These are phyloP conservation scores for Nesidiocoris tenuis DNA, from an alignment of 2,888 invertebrate species.

Conservation along the genomic window DNA sequence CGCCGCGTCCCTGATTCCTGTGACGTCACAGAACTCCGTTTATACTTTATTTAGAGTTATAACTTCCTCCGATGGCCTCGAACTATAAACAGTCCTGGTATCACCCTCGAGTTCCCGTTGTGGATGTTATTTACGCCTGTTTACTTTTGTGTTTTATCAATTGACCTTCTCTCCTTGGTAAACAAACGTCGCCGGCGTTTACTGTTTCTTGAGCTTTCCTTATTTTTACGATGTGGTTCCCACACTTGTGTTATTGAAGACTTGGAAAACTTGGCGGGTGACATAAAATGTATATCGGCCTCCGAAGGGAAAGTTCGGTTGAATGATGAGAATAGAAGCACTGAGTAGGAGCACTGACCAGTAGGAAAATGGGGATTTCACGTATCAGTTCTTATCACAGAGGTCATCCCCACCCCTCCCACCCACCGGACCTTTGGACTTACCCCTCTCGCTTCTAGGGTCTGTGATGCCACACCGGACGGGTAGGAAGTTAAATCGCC, in stretches of 20 bases:
- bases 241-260: not conserved
- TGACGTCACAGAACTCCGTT: conserved; percentile 18
- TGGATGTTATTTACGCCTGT: conserved; percentile 36
- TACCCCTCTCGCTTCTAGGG: too few species aligned
- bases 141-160: conserved; percentile 41
- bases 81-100: conserved; percentile 29
- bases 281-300: conserved; percentile 3
- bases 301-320: not conserved
- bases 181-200: conserved; percentile 23
- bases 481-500: too few species aligned
- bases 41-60: conserved; percentile 42
- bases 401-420: too few species aligned
- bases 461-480: too few species aligned
- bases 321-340: too few species aligned
- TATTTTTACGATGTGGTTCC: not conserved
- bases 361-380: too few species aligned
- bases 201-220: not conserved
- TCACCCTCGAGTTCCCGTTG: not conserved
- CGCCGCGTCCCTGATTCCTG: not conserved
- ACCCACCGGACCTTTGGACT: too few species aligned
- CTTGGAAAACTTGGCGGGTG: conserved; percentile 1
- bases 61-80: conserved; percentile 36
- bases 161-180: conserved; percentile 32
- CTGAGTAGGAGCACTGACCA: too few species aligned
- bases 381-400: too few species aligned